These are phyloP conservation scores for Rutpela maculata DNA, from an alignment of 2,888 invertebrate genomes.

Conservation along the genomic window DNA sequence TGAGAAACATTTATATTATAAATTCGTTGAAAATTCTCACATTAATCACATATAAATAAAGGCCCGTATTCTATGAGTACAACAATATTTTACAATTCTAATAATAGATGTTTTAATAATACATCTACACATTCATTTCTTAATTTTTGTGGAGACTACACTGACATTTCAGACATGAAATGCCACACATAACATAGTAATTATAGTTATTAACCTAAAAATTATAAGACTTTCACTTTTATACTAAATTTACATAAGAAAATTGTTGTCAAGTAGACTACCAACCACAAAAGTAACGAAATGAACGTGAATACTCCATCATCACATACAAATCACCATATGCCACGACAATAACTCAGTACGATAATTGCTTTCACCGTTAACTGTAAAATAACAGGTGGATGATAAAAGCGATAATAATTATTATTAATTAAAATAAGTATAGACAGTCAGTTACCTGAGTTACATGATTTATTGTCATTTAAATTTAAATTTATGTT, in stretches of 20 bases:
- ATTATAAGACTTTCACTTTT: background rate
- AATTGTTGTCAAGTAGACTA: background rate
- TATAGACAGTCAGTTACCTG: conserved; percentile 3
- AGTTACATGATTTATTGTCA: background rate
- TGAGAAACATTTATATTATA: too few relatives aligned
- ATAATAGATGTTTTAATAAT: background rate
- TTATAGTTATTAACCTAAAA: background rate
- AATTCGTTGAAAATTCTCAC: background rate
- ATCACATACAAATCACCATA: conserved; percentile 5
- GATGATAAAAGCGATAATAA: background rate
- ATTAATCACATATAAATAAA: background rate
- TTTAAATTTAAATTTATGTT: conserved; percentile 2
- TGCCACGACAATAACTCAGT: background rate
- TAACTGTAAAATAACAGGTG: conserved; percentile 5
- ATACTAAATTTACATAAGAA: background rate
- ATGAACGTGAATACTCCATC: background rate
- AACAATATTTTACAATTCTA: background rate
- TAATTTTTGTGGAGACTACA: background rate
- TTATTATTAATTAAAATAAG: conserved; percentile 5
- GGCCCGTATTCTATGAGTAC: background rate
- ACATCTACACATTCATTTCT: background rate
- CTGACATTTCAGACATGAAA: background rate
- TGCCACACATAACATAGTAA: conserved; percentile 1
- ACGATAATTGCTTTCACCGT: background rate
- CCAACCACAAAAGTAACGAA: background rate